A percentile compares a stretch with the other conserved stretches of the same genome.
Conservation (phyloP, 2,888 invertebrate species). For the Scrobipalpa costella region DNA sequence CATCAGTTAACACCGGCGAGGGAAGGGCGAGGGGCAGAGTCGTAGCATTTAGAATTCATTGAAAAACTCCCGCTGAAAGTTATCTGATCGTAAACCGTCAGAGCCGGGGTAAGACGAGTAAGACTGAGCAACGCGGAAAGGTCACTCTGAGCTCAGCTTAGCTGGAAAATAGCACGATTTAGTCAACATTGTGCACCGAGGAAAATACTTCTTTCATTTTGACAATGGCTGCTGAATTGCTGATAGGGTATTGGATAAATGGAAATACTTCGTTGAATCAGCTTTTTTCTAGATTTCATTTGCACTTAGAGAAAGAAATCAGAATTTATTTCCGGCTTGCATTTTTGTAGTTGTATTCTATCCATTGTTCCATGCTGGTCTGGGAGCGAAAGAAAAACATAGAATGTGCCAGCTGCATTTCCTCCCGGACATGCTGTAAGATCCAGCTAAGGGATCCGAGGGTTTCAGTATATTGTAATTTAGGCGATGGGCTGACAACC, state of each 20-base stretch:
- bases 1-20: constrained; percentile 47
- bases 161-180: neutral
- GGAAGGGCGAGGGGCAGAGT: constrained; percentile 30
- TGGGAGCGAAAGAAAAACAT: too few relatives aligned
- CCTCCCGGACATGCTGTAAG: too few relatives aligned
- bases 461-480: too few relatives aligned
- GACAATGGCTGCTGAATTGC: neutral
- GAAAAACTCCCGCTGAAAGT: constrained; percentile 75
- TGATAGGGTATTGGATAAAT: neutral
- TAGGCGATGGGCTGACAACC: too few relatives aligned
- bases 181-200: neutral
- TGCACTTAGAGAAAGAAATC: neutral
- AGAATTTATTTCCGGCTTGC: neutral
- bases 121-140: constrained; percentile 25
- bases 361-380: too few relatives aligned
- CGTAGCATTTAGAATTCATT: constrained; percentile 78
- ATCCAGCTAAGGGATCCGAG: too few relatives aligned
- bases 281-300: neutral
- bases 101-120: neutral
- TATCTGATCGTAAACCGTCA: constrained; percentile 74
- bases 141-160: constrained; percentile 6
- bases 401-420: too few relatives aligned
- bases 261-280: neutral
- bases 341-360: neutral
- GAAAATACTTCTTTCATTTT: neutral